phyloP scores from a whole-genome alignment of 2,113 vertebrate species.

The Hydrochoerus hydrochaeris region DNA sequence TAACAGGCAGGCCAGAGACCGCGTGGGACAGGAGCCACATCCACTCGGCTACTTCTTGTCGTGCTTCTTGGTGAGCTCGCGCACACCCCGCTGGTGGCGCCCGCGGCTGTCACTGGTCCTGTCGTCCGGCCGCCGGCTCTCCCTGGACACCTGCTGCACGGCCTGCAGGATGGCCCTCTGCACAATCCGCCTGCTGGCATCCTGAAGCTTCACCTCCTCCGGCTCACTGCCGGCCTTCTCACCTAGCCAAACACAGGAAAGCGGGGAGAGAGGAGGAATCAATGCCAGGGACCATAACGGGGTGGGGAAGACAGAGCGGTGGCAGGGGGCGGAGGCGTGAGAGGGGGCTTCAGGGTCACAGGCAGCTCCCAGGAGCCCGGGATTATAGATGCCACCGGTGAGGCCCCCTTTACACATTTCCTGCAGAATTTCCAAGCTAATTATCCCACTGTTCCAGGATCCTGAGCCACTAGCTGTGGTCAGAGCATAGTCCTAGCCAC shows the following conservation, averaged over 20 bases:
- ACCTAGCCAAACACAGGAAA: conserved; percentile 79
- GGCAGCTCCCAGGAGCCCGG: background rate
- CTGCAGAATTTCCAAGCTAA: background rate
- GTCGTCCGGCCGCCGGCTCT: conserved; percentile 80
- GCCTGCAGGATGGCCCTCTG: conserved; percentile 88
- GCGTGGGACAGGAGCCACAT: background rate
- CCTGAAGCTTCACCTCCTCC: conserved; percentile 87
- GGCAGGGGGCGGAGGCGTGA: background rate
- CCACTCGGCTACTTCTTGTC: conserved; percentile 84
- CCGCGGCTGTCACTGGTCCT: background rate
- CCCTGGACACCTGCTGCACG: conserved; percentile 88
- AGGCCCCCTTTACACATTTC: background rate
- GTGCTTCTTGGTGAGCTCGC: conserved; percentile 84
- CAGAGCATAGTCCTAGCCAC: background rate
- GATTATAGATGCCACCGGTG: fast-evolving
- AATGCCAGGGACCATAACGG: background rate
- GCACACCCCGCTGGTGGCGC: conserved; percentile 74
- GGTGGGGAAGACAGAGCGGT: background rate
- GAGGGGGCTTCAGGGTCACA: too few relatives aligned
- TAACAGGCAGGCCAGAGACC: conserved; percentile 81
- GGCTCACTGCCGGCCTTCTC: conserved; percentile 84
- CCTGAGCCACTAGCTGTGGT: background rate
- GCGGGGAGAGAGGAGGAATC: background rate
- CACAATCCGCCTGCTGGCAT: conserved; percentile 89
- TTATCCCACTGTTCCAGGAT: background rate